phyloP scores from a whole-genome alignment of 2,888 invertebrate species.

The Neria commutata region DNA sequence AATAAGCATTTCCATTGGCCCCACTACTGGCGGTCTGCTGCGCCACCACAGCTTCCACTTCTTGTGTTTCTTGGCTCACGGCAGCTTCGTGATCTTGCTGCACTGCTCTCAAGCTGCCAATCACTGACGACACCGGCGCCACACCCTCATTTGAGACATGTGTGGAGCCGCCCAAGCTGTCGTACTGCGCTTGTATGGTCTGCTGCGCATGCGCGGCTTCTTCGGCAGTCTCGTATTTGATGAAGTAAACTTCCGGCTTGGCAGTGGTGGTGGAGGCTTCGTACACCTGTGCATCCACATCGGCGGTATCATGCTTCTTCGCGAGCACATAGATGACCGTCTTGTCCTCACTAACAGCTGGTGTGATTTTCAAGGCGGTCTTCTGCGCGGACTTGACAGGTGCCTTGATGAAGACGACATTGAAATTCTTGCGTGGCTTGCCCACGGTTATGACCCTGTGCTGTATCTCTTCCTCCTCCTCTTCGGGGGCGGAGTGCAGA shows the following conservation, averaged over 20 bases:
- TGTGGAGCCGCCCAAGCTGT: constrained; percentile 37
- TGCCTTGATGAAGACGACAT: constrained; percentile 40
- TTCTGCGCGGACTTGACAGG: constrained; percentile 25
- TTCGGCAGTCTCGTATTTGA: constrained; percentile 39
- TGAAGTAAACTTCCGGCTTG: constrained; percentile 42
- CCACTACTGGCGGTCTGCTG: constrained; percentile 6
- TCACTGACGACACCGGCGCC: constrained; percentile 35
- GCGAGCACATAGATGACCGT: constrained; percentile 41
- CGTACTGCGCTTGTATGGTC: constrained; percentile 39
- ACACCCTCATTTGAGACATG: constrained; percentile 36
- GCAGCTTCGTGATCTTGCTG: not conserved
- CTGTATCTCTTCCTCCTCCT: constrained; percentile 31
- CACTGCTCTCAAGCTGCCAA: constrained; percentile 32
- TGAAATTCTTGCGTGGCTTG: constrained; percentile 36
- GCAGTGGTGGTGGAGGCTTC: constrained; percentile 31
- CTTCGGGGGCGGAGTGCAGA: constrained; percentile 39
- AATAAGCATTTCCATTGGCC: constrained; percentile 18
- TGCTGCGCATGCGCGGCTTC: constrained; percentile 41
- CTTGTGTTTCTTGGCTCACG: not conserved
- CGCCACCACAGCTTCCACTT: not conserved
- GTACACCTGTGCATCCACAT: constrained; percentile 33
- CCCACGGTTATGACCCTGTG: constrained; percentile 33
- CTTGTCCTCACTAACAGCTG: constrained; percentile 39
- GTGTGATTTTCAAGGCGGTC: constrained; percentile 32
- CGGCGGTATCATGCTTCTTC: constrained; percentile 36